These are phyloP conservation scores for Fabriciana adippe DNA, from an alignment of 2,888 invertebrate species.

Conservation along the genomic window DNA sequence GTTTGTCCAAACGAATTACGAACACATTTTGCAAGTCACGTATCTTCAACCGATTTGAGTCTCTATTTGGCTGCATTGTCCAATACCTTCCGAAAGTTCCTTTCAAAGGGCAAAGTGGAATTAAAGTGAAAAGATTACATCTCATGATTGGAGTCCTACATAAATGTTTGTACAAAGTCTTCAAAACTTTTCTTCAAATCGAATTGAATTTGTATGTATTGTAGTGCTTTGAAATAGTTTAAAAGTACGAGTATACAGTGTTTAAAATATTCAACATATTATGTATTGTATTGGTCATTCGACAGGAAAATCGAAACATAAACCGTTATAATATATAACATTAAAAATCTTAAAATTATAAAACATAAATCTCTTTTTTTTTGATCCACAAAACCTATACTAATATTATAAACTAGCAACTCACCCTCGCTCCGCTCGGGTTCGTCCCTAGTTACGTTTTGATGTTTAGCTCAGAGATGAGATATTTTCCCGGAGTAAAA, in stretches of 20 bases:
- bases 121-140: slow-evolving; percentile 22
- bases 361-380: too few species aligned
- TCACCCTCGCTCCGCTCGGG: too few species aligned
- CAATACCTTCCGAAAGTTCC: not conserved
- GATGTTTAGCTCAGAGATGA: too few species aligned
- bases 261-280: not conserved
- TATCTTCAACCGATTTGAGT: not conserved
- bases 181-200: slow-evolving; percentile 10
- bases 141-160: slow-evolving; percentile 21
- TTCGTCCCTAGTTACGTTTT: too few species aligned
- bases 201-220: slow-evolving; percentile 14
- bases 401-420: too few species aligned
- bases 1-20: slow-evolving; percentile 17
- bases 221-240: slow-evolving; percentile 11
- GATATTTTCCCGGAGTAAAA: too few species aligned
- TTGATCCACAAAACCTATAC: too few species aligned
- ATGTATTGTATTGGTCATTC: too few species aligned
- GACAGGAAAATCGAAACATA: too few species aligned
- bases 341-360: too few species aligned
- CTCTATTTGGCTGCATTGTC: not conserved
- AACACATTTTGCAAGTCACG: slow-evolving; percentile 6
- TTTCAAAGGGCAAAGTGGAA: slow-evolving; percentile 15
- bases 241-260: slow-evolving; percentile 2
- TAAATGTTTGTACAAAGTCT: slow-evolving; percentile 7
- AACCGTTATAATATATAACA: too few species aligned